These are phyloP conservation scores for Anastrepha ludens DNA, from an alignment of 1,140 invertebrate species.

Conservation along the genomic window DNA sequence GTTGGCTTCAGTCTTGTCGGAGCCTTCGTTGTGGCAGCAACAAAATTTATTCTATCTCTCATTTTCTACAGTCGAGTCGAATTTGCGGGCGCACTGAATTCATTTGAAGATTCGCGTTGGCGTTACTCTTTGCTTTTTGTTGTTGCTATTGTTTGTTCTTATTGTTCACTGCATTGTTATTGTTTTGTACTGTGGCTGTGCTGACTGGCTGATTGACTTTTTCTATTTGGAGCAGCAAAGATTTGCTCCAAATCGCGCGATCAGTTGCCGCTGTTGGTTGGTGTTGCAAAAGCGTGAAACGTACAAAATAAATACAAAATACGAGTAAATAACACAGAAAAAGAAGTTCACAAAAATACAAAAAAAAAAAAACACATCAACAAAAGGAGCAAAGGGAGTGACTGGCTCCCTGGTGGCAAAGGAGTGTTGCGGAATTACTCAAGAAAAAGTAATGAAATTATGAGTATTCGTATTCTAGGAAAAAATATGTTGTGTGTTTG, in stretches of 20 bases:
- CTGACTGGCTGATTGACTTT: background rate
- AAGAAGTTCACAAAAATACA: background rate
- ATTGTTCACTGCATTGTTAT: background rate
- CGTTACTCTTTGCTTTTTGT: background rate
- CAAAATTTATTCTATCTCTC: background rate
- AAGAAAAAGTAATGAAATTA: background rate
- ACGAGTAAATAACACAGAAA: background rate
- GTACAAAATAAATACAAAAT: background rate
- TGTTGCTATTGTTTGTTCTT: background rate
- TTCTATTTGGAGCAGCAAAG: slow-evolving; percentile 5
- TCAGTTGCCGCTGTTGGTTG: background rate
- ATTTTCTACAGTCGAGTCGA: background rate
- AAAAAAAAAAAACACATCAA: background rate
- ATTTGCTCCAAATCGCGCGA: slow-evolving; percentile 28
- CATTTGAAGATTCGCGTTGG: slow-evolving; percentile 23
- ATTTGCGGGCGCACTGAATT: background rate
- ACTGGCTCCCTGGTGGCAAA: background rate
- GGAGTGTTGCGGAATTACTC: background rate
- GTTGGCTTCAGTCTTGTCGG: slow-evolving; percentile 11
- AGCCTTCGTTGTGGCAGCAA: slow-evolving; percentile 44
- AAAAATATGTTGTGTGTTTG: too few species aligned
- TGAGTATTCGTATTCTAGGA: background rate
- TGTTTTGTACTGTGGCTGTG: background rate
- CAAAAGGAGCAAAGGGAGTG: background rate
- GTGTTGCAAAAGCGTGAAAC: background rate